Evolutionary conservation across 2,888 invertebrate genomes (phyloP), one percentile per base, ranked within the genome.

Genomic region (Pherbina coryleti): DNA sequence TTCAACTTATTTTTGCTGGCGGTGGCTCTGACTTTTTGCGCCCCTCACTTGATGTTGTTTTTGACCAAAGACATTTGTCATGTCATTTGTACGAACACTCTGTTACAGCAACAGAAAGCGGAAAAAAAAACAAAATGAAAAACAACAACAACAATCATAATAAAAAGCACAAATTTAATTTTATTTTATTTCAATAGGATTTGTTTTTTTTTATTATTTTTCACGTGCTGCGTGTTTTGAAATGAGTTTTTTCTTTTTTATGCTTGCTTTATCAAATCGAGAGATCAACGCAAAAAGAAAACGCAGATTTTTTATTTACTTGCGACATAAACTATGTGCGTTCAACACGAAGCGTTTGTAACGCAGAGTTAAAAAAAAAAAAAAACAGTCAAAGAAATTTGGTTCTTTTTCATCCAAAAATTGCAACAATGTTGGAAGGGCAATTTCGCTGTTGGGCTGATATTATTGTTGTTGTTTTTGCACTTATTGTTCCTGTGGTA

Each of bases 21-120:
- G 49, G 44, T 69, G 75, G 70, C 51, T 78, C 75, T 44, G 76
- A 28, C 34, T 37, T 49, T 75, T 76, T 67, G 67, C 75, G 64
- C 57, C 55, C 71, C 25, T 51, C 17, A 69, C 44, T 70, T 72
- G 76, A 19, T 60, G 67, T 57, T 22, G 60, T n/a, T 57, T 49
- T 78, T 80, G 84, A 81, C 83, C 83, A 82, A 84, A 86, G 81
- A 84, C 86, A 87, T 87, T 87, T 87, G 87, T 87, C 87, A 87
- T 87, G 87, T 87, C 87, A 86, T 86, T 87, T 87, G 85, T 85
- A 80, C 79, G 82, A 84, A 83, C 81, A 82, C 79, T 74, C 49
- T 25, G 78, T 78, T 78, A 77, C 66, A 73, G 57, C 70, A 76
- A 67, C 73, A 64, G 55, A 77, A 67, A 69, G 71, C 67, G n/a